Evolutionary conservation across 2,888 invertebrate genomes (phyloP).

Genomic region (Sycophila texana): DNA sequence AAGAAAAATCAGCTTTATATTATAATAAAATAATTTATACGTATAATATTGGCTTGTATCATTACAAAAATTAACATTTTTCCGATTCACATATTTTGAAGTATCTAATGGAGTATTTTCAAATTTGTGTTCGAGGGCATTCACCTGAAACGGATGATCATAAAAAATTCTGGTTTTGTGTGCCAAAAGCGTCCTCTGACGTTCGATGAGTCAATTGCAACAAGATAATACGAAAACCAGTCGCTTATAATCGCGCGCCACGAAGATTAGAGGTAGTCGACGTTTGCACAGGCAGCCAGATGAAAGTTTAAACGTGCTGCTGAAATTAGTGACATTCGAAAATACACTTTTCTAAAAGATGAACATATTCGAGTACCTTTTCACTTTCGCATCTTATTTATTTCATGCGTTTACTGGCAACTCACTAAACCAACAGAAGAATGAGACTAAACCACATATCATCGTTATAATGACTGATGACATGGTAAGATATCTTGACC

Average conservation of each 20-base stretch:
- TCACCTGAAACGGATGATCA: no score
- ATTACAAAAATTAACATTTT: no score
- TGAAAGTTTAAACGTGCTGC: neutral
- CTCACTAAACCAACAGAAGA: neutral
- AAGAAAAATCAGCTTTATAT: no score
- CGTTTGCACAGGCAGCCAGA: neutral
- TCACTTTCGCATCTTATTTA: neutral
- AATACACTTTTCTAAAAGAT: neutral
- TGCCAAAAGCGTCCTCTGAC: neutral
- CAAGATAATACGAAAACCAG: conserved; percentile 4
- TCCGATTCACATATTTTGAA: no score
- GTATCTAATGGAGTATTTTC: no score
- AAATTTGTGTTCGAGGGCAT: no score
- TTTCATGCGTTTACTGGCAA: neutral
- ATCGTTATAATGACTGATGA: conserved; percentile 78
- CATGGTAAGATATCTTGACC: conserved; percentile 71
- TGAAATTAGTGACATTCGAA: neutral
- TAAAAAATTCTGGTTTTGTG: neutral
- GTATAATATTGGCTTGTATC: no score
- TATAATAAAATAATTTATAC: no score
- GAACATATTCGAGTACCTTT: conserved; percentile 16
- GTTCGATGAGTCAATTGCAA: neutral
- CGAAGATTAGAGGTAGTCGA: neutral
- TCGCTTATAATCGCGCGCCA: conserved; percentile 17
- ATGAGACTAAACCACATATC: conserved; percentile 73